These are phyloP conservation scores for Helarctos malayanus DNA, from an alignment of 2,797 vertebrate genomes.

Conservation along the genomic window DNA sequence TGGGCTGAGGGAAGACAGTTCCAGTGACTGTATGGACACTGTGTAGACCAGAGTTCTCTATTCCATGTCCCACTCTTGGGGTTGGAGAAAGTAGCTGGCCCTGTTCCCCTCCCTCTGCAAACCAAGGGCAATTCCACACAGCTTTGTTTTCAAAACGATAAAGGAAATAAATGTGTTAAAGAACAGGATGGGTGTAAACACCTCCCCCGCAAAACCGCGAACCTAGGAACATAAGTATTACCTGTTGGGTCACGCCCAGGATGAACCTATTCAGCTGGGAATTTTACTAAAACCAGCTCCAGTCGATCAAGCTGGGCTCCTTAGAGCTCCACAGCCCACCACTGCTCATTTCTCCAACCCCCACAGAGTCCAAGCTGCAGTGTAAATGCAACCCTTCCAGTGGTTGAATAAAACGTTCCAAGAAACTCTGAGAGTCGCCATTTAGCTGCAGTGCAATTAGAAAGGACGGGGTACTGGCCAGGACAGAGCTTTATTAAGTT, in stretches of 20 bases:
- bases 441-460: constrained; percentile 84
- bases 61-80: background rate
- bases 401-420: constrained; percentile 76
- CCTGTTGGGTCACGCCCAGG: constrained; percentile 9
- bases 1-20: background rate
- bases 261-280: constrained; percentile 36
- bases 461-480: constrained; percentile 74
- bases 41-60: background rate
- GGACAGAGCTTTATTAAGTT: constrained; percentile 84
- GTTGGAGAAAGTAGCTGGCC: background rate
- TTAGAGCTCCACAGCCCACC: background rate
- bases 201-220: background rate
- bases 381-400: constrained; percentile 56
- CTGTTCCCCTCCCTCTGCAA: background rate
- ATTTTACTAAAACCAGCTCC: constrained; percentile 27
- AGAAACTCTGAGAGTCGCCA: constrained; percentile 64
- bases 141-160: background rate
- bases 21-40: background rate
- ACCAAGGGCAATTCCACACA: constrained; percentile 15
- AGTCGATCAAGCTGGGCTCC: constrained; percentile 5
- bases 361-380: constrained; percentile 27
- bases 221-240: constrained; percentile 45
- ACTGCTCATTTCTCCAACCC: constrained; percentile 45
- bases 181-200: background rate
- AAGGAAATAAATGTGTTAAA: constrained; percentile 35